Conservation (phyloP, 2,113 vertebrate species). For the Micromys minutus region DNA sequence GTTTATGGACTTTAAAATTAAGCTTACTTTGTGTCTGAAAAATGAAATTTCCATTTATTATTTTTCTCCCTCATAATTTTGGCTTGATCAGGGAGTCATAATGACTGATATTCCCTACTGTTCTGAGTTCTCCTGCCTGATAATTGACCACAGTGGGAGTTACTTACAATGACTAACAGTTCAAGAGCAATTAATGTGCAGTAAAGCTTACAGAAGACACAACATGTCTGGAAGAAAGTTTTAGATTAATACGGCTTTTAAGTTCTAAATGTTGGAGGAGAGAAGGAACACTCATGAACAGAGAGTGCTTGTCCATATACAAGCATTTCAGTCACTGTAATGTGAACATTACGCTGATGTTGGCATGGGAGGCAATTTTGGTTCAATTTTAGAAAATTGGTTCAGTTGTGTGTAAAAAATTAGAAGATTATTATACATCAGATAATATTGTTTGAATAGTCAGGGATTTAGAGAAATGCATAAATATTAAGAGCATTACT, state of each 20-base stretch:
- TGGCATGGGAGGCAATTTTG: neutral
- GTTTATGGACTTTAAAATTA: neutral
- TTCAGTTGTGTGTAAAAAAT: conserved; percentile 12
- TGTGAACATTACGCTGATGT: neutral
- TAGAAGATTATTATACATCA: neutral
- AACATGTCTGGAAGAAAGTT: conserved; percentile 60
- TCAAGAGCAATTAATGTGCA: conserved; percentile 66
- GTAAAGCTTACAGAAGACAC: conserved; percentile 49
- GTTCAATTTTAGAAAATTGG: conserved; percentile 31
- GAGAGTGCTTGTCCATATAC: neutral
- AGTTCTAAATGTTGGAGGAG: conserved; percentile 35
- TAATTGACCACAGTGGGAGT: conserved; percentile 71
- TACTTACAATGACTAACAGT: conserved; percentile 62
- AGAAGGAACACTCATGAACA: conserved; percentile 53
- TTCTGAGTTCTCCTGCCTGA: conserved; percentile 51
- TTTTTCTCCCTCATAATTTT: neutral
- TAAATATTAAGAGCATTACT: neutral
- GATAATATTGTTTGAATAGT: neutral
- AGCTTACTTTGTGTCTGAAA: neutral
- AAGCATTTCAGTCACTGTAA: conserved; percentile 10
- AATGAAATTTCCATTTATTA: conserved; percentile 50
- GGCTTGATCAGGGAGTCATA: conserved; percentile 54
- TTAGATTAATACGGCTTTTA: conserved; percentile 66
- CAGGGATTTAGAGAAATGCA: neutral
- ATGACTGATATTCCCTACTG: conserved; percentile 40